Conservation (phyloP, 2,797 vertebrate species). For the Zalophus californianus region DNA sequence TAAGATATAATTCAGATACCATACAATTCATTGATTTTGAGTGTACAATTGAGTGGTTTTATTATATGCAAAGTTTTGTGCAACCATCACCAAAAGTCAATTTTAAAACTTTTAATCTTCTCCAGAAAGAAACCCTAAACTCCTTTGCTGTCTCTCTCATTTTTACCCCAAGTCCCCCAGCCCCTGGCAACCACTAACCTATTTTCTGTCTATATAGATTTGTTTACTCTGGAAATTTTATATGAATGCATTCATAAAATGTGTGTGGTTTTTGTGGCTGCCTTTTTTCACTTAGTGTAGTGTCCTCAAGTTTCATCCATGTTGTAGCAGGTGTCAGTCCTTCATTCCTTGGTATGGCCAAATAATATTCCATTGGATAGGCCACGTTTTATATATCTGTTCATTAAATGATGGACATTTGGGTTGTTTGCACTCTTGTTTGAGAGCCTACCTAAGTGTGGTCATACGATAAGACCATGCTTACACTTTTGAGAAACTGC, state of each 20-base stretch:
- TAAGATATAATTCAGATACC: not conserved
- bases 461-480: not conserved
- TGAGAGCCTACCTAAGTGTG: not conserved
- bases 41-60: not conserved
- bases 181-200: not conserved
- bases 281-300: not conserved
- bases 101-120: not conserved
- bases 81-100: not conserved
- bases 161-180: not conserved
- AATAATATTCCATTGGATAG: not conserved
- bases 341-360: not conserved
- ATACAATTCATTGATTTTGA: not conserved
- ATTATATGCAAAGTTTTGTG: not conserved
- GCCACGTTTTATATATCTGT: not conserved
- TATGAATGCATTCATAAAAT: not conserved
- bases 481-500: not conserved
- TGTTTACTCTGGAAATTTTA: not conserved
- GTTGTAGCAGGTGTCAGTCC: not conserved
- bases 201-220: not conserved
- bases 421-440: not conserved
- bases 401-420: not conserved
- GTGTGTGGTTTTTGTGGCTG: not conserved
- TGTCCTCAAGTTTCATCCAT: not conserved
- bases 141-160: not conserved
- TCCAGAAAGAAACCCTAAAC: not conserved